Evolutionary conservation across 1,140 invertebrate genomes (phyloP), one percentile per base, ranked within the genome.

Genomic region (Atopsyche davidsoni): DNA sequence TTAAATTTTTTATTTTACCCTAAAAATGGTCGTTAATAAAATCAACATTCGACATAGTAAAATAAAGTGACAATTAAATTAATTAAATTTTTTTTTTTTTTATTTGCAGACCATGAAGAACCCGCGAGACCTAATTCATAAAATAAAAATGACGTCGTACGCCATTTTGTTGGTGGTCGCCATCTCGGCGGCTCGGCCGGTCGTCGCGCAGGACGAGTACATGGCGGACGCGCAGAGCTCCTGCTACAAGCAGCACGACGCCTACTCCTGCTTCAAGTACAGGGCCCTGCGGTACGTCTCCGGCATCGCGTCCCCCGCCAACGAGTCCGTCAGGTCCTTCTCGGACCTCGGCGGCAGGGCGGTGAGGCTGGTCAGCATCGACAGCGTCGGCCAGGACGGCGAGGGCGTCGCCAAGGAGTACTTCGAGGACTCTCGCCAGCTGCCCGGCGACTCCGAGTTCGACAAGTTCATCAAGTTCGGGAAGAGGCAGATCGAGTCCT

Each of bases 391-490:
- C 6, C n/a, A 23, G 2, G 23, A 42, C 14, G 10, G 18, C 3
- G 50, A 49, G 35, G 4, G 10, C 13, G 24, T 10, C 25, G 7
- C 13, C 19, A 22, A 14, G 16, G 21, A 40, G 13, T 51, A 51
- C 14, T 51, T 58, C 16, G 55, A 31, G 9, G 47, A 51, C 3
- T 49, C 46, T 6, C 46, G 55, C 16, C 55, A 58, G 44, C 11
- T 58, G 16, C 25, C 28, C 3, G 28, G 25, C 2, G 55, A 58
- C 23, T 43, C 51, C 1, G 55, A 58, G 18, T 24, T 51, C 6
- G 55, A 53, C 2, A 58, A 53, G 43, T 28, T 58, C n/a, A 23
- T 58, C 23, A 58, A 58, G 42, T 58, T 58, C 31, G 55, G 42
- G 17, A 58, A 53, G 24, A 50, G 55, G 18, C 51, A 58, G 23